Percentiles rank a stretch among this genome's conserved stretches.
Conservation (phyloP, 2,888 invertebrate genomes). For the Nemoura dubitans region DNA sequence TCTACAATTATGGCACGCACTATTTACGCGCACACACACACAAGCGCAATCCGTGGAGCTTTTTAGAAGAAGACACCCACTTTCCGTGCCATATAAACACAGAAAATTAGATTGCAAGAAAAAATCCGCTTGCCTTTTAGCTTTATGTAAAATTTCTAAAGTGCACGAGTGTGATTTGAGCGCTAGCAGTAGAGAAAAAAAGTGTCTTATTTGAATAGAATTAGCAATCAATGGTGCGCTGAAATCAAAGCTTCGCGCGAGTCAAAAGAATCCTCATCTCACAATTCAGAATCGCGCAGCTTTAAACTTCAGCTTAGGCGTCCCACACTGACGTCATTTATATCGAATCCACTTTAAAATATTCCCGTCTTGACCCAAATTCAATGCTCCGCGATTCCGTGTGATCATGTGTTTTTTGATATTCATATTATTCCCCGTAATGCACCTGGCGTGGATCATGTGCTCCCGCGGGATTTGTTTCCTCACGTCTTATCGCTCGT, state of each 20-base stretch:
- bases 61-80: background rate
- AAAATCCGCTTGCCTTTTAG: background rate
- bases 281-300: background rate
- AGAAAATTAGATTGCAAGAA: background rate
- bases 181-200: background rate
- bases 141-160: background rate
- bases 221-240: background rate
- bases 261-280: background rate
- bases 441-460: background rate
- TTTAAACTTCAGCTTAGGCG: background rate
- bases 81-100: background rate
- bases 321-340: conserved; percentile 1
- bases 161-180: background rate
- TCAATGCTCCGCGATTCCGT: background rate
- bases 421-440: background rate
- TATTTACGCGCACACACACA: background rate
- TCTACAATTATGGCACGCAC: background rate
- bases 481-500: background rate
- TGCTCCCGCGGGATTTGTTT: background rate
- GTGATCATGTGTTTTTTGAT: background rate
- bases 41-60: background rate
- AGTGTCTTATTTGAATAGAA: background rate
- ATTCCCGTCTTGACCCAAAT: conserved; percentile 1
- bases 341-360: conserved; percentile 15
- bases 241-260: background rate